Evolutionary conservation across 2,113 vertebrate species (phyloP).

Genomic region (Cryptotis parvus): DNA sequence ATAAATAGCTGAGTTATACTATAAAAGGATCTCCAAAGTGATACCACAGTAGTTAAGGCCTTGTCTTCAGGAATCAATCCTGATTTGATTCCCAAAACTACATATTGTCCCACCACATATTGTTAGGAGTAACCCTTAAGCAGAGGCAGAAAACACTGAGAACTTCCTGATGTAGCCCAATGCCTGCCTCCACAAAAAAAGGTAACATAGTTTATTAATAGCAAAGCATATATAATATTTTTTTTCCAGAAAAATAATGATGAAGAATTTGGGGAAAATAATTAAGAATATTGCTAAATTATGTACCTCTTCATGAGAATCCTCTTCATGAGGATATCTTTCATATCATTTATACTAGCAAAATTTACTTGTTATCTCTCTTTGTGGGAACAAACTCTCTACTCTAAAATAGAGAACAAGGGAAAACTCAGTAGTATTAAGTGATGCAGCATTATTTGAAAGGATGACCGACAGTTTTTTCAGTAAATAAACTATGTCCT

Average conservation of each 20-base stretch:
- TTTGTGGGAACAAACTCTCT: background rate
- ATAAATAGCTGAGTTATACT: slow-evolving; percentile 6
- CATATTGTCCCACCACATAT: too few relatives aligned
- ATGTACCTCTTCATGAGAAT: background rate
- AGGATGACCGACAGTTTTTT: slow-evolving; percentile 8
- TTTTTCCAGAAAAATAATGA: background rate
- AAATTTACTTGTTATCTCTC: background rate
- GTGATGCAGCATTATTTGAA: background rate
- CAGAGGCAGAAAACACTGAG: too few relatives aligned
- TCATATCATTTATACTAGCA: background rate
- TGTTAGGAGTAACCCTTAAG: too few relatives aligned
- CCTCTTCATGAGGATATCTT: background rate
- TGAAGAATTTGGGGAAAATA: slow-evolving; percentile 8
- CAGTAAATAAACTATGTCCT: background rate
- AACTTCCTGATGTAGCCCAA: too few relatives aligned
- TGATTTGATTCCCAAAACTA: too few relatives aligned
- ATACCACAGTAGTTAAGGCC: too few relatives aligned
- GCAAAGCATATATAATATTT: background rate
- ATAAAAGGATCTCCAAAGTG: too few relatives aligned
- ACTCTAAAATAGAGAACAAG: background rate
- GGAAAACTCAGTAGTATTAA: background rate
- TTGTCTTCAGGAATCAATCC: too few relatives aligned
- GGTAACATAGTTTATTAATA: background rate
- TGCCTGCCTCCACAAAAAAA: too few relatives aligned
- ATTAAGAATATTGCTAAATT: background rate